Conservation (phyloP, 2,797 vertebrate species). For the Argyrosomus regius region DNA sequence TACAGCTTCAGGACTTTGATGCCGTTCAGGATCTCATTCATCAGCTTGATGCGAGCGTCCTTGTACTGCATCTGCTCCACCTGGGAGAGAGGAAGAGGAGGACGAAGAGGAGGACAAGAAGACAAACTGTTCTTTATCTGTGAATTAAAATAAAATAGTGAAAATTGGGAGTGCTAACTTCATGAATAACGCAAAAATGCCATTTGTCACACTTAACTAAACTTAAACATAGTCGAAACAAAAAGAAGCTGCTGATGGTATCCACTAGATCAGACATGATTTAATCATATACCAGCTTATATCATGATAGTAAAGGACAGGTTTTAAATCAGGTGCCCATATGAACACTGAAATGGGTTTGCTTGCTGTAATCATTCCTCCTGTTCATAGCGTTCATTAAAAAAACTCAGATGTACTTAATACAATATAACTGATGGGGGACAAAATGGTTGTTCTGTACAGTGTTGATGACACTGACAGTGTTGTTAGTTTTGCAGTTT, state of each 20-base stretch:
- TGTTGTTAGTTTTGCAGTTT: too few species aligned
- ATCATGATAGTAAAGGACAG: too few species aligned
- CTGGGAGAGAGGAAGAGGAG: constrained; percentile 71
- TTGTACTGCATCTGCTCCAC: constrained; percentile 95
- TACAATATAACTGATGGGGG: background rate
- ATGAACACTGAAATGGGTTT: background rate
- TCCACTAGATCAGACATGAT: background rate
- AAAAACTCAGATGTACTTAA: background rate
- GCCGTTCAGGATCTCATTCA: constrained; percentile 96
- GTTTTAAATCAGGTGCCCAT: too few species aligned
- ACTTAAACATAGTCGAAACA: background rate
- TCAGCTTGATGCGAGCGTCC: constrained; percentile 94
- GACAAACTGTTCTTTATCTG: background rate
- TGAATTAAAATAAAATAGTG: background rate
- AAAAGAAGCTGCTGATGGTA: background rate
- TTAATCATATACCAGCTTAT: background rate
- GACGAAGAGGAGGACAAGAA: background rate
- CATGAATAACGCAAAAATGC: background rate
- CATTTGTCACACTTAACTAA: background rate
- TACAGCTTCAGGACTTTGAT: constrained; percentile 98
- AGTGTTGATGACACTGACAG: too few species aligned
- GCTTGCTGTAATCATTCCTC: background rate
- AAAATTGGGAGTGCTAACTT: background rate
- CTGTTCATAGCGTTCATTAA: background rate
- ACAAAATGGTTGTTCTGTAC: background rate